A percentile compares a stretch with the other conserved stretches of the same genome.
Conservation (phyloP, 1,140 invertebrate genomes). For the Sminthurides bifidus region DNA sequence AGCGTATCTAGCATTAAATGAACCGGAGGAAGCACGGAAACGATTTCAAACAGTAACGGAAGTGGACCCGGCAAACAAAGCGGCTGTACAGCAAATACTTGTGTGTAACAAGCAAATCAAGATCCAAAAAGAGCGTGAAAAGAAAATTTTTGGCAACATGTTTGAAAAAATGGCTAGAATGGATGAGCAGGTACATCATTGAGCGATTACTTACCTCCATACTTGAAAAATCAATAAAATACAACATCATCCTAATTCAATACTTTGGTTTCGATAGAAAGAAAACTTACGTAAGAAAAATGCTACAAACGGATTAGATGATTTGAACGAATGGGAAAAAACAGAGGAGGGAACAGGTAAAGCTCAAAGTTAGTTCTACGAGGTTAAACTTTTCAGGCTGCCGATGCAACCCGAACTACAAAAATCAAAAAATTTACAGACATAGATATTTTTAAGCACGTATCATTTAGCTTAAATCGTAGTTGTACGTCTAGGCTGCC, state of each 20-base stretch:
- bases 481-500: too few species aligned
- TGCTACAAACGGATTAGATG: slow-evolving; percentile 53
- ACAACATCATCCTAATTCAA: background rate
- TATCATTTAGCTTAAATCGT: too few species aligned
- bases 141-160: slow-evolving; percentile 86
- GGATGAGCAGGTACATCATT: slow-evolving; percentile 59
- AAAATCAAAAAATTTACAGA: too few species aligned
- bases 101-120: slow-evolving; percentile 62
- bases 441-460: too few species aligned
- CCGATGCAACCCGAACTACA: too few species aligned
- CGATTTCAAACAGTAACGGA: slow-evolving; percentile 63
- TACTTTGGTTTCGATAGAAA: slow-evolving; percentile 13
- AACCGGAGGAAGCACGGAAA: slow-evolving; percentile 60
- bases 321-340: slow-evolving; percentile 48
- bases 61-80: slow-evolving; percentile 67
- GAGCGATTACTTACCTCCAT: too few species aligned
- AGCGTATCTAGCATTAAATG: slow-evolving; percentile 60
- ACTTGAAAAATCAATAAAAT: too few species aligned
- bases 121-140: slow-evolving; percentile 65
- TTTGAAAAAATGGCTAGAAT: slow-evolving; percentile 70
- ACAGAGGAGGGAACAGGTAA: too few species aligned
- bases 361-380: too few species aligned
- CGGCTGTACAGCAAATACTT: slow-evolving; percentile 63
- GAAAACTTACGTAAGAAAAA: background rate
- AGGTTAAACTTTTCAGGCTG: too few species aligned